These are phyloP conservation scores for Opisthocomus hoazin DNA, from an alignment of 2,113 vertebrate genomes.

Conservation along the genomic window DNA sequence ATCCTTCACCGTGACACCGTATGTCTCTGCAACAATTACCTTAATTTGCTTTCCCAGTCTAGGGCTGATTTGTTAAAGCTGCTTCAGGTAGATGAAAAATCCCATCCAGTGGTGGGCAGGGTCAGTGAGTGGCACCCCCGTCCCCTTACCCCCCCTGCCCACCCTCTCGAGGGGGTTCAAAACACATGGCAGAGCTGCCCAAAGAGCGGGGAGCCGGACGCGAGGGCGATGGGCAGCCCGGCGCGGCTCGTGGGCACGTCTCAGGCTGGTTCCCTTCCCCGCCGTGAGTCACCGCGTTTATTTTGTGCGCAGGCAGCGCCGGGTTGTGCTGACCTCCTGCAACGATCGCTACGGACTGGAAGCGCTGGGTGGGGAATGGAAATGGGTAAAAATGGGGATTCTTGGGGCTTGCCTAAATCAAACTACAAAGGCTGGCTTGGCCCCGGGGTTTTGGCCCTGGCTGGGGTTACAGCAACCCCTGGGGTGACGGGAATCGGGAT, in stretches of 20 bases:
- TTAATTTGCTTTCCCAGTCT: neutral
- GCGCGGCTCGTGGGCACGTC: neutral
- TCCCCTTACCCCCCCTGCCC: accelerated
- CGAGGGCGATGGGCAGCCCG: neutral
- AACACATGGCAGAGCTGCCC: neutral
- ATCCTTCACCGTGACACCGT: neutral
- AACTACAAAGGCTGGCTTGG: neutral
- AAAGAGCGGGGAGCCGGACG: neutral
- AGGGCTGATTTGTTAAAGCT: neutral
- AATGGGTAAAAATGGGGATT: neutral
- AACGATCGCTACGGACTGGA: too few relatives aligned
- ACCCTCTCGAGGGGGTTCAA: neutral
- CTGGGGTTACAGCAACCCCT: neutral
- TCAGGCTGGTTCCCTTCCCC: neutral
- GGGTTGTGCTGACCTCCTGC: neutral
- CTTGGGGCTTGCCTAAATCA: neutral
- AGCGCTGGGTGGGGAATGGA: neutral
- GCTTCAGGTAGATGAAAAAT: neutral
- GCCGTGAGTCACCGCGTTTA: neutral
- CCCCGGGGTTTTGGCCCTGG: neutral
- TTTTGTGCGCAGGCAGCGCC: neutral
- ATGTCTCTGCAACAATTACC: neutral
- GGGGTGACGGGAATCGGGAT: neutral
- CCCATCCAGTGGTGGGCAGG: accelerated
- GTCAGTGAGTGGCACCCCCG: accelerated